Evolutionary conservation across 2,888 invertebrate genomes (phyloP), one percentile per base, ranked within the genome.

Genomic region (Nycteola revayana): DNA sequence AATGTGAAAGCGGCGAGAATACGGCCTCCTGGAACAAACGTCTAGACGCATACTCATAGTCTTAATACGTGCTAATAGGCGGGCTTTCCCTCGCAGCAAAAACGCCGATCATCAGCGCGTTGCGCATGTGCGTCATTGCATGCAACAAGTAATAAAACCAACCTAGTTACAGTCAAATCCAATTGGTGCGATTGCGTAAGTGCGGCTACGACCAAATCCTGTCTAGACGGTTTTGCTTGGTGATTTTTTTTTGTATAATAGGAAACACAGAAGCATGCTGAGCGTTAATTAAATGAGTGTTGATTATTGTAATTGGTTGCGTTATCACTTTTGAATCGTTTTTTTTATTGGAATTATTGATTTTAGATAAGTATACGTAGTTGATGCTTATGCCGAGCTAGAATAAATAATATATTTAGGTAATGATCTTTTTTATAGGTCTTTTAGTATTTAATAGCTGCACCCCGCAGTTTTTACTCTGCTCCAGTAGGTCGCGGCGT

Each of bases 41-140:
- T 86, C 85, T 86, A 86, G 86, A 86, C 85, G 75, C 67, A 68
- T 73, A 80, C 75, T 82, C 79, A 82, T 75, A 78, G 77, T 80
- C 77, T 82, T 78, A 76, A 78, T 77, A 77, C 74, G 75, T 74
- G 66, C 60, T 75, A 75, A 80, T 65, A 73, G 71, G 67, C 66
- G 73, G 79, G 75, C 71, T 80, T 74, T 72, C 73, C 73, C 68
- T 62, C 43, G 49, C 55, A 58, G 57, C 69, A 67, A 67, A 62
- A 62, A 58, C 55, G 27, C n/a, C n/a, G n/a, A n/a, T n/a, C n/a
- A n/a, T n/a, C 14, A 14, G 14, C 14, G 5, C 14, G 14, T 14
- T 14, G 14, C 5, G 8, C 4, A 10, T 30, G 36, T 50, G 48
- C 48, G 48, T 69, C 61, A 65, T 57, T 59, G 58, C 53, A 56